Evolutionary conservation across 2,113 vertebrate species (phyloP).

Genomic region (Pangasianodon gigas): DNA sequence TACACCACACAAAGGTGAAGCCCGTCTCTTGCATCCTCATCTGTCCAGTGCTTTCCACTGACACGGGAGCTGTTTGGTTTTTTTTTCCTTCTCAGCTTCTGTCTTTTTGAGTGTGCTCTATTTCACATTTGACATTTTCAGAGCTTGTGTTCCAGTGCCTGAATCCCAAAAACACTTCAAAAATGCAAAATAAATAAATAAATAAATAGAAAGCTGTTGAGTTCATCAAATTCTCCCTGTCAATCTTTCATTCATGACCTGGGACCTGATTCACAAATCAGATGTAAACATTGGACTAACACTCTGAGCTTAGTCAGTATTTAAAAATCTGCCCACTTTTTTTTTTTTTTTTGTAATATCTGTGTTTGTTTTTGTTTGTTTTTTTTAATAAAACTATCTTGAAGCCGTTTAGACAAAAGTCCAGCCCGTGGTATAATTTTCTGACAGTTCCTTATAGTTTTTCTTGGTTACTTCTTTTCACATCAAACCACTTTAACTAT

Average conservation of each 20-base stretch:
- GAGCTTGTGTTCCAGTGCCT: background rate
- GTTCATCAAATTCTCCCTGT: background rate
- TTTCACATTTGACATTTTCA: background rate
- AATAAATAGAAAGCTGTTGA: background rate
- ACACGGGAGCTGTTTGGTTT: too few relatives aligned
- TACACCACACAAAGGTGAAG: background rate
- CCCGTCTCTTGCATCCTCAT: background rate
- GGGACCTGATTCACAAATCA: constrained; percentile 18
- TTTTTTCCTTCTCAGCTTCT: background rate
- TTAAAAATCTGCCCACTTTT: background rate
- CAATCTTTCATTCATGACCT: background rate
- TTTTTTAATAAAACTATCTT: too few relatives aligned
- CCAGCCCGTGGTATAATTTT: background rate
- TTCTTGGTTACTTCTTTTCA: background rate
- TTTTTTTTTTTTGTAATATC: background rate
- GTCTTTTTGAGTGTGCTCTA: background rate
- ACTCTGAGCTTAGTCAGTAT: background rate
- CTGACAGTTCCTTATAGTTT: background rate
- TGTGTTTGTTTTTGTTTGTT: too few relatives aligned
- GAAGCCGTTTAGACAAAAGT: background rate
- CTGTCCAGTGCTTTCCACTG: background rate
- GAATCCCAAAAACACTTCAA: background rate
- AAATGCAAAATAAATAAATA: background rate
- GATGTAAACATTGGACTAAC: constrained; percentile 31
- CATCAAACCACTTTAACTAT: background rate